phyloP scores from a whole-genome alignment of 2,113 vertebrate genomes.

The Tamias sibiricus region DNA sequence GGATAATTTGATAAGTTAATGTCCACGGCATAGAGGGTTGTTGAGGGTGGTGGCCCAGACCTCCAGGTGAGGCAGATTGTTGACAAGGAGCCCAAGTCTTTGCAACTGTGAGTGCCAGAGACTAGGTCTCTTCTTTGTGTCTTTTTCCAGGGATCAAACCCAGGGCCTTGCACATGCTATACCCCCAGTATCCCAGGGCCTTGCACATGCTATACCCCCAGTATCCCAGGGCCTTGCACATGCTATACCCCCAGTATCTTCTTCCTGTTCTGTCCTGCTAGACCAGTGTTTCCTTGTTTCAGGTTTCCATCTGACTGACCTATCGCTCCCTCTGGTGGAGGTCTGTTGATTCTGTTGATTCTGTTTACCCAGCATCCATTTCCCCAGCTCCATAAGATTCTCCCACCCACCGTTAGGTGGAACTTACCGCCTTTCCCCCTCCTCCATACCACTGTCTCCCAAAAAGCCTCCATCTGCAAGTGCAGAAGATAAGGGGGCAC shows the following conservation, averaged over 20 bases:
- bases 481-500: not conserved
- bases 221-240: too few relatives aligned
- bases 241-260: too few relatives aligned
- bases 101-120: not conserved
- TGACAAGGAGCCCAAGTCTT: not conserved
- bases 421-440: rapidly evolving
- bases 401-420: too few relatives aligned
- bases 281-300: not conserved
- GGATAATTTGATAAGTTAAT: not conserved
- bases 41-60: not conserved
- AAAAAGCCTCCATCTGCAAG: not conserved
- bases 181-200: too few relatives aligned
- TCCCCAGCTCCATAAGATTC: too few relatives aligned
- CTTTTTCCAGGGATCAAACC: too few relatives aligned
- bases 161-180: not conserved
- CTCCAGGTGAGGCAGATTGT: not conserved
- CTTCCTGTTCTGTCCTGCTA: not conserved
- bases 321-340: too few relatives aligned
- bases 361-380: too few relatives aligned
- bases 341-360: too few relatives aligned
- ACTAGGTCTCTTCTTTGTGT: too few relatives aligned
- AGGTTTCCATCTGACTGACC: too few relatives aligned
- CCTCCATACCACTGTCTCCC: not conserved
- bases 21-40: not conserved
- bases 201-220: too few relatives aligned